These are phyloP conservation scores for Scaptomyza hsui DNA, from an alignment of 1,140 invertebrate genomes.

Conservation along the genomic window DNA sequence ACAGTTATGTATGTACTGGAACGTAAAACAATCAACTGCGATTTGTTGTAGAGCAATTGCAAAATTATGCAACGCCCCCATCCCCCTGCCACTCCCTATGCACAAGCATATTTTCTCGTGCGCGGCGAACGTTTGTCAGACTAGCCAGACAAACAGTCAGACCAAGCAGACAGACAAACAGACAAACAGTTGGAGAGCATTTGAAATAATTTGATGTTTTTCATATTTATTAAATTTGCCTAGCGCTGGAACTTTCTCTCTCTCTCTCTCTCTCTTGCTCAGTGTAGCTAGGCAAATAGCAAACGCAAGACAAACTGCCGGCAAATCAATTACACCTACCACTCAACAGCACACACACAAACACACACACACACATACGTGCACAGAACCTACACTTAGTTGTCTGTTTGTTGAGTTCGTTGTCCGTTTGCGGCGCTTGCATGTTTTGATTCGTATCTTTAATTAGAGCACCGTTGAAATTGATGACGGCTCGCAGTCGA, in stretches of 20 bases:
- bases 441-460: slow-evolving; percentile 77
- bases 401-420: slow-evolving; percentile 57
- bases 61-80: slow-evolving; percentile 70
- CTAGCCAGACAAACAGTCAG: slow-evolving; percentile 29
- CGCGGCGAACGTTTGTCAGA: slow-evolving; percentile 67
- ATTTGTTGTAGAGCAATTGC: slow-evolving; percentile 81
- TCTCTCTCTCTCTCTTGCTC: too few relatives aligned
- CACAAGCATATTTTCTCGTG: slow-evolving; percentile 69
- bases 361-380: slow-evolving; percentile 18
- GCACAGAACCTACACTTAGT: slow-evolving; percentile 3
- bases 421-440: slow-evolving; percentile 70
- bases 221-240: slow-evolving; percentile 80
- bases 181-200: slow-evolving; percentile 63
- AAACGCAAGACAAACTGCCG: slow-evolving; percentile 67
- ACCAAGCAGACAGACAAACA: slow-evolving; percentile 18
- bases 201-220: slow-evolving; percentile 82
- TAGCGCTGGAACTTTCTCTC: background rate
- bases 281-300: slow-evolving; percentile 52
- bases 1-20: slow-evolving; percentile 66
- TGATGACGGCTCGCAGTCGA: slow-evolving; percentile 74
- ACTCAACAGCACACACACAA: slow-evolving; percentile 50
- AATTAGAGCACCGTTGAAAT: slow-evolving; percentile 76
- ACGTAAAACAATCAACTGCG: slow-evolving; percentile 80
- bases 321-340: slow-evolving; percentile 75
- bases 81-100: too few relatives aligned